Evolutionary conservation across 2,113 vertebrate species (phyloP), one percentile per base, ranked within the genome.

Genomic region (Microcebus murinus): DNA sequence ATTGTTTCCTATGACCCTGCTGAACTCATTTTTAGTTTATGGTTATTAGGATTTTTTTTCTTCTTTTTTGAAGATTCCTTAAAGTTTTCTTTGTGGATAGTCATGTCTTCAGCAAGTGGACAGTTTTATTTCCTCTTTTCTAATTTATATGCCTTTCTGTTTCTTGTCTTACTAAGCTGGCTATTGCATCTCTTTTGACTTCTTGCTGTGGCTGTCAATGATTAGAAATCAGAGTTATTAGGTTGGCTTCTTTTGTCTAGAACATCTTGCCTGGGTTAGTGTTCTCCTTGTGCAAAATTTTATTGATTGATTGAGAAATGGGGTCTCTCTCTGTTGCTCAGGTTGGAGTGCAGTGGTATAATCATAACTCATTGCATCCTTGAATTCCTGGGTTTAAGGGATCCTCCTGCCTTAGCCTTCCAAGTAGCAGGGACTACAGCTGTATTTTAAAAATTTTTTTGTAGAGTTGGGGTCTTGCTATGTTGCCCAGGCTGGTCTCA

Each of bases 221-320:
- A 79, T 92, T 83, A 86, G 77, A 85, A 76, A 76, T 90, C 79
- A 86, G 45, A 59, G 39, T 55, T 83, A 29, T 65, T 77, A 73
- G 48, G 70, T 21, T 85, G 45, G 77, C 50, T 77, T 8, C 20
- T 82, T 94, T 59, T 86, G 25, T n/a, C 50, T 84, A 45, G 59
- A 87, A 87, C n/a, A 70, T 20, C 65, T 76, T 96, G 23, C 11
- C 59, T 57, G 15, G 3, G 29, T 76, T 87, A n/a, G 27, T 59
- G 80, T n/a, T 79, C 87, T 70, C 21, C 31, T 74, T 92, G 31
- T 89, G 67, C 50, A 82, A 48, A 25, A 18, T 67, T 67, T 67
- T n/a, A 34, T 17, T 15, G 50, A 52, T 48, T 48, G 48, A 48
- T 59, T 59, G 59, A 61, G 59, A 61, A 9, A 61, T 10, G 27